Percentiles rank a stretch among this genome's conserved stretches.
Evolutionary conservation across 1,140 invertebrate genomes (phyloP).

Genomic region (Epicauta chinensis): DNA sequence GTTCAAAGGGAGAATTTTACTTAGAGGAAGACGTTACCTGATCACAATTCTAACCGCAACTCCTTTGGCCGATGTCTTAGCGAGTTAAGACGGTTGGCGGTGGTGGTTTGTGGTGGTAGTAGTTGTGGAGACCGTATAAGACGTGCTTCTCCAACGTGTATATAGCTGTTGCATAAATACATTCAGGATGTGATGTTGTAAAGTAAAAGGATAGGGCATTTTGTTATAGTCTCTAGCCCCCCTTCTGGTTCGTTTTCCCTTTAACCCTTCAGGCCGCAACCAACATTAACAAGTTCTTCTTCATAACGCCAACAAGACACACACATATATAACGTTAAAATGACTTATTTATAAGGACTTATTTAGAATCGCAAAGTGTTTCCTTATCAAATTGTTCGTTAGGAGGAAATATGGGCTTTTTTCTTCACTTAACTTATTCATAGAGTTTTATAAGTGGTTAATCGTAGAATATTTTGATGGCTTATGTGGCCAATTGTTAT

Average conservation of each 20-base stretch:
- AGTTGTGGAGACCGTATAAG: conserved; percentile 12
- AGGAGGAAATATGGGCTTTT: conserved; percentile 13
- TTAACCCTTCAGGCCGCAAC: conserved; percentile 27
- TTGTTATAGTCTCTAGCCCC: neutral
- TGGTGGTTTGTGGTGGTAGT: neutral
- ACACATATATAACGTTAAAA: conserved; percentile 7
- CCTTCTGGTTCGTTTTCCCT: conserved; percentile 7
- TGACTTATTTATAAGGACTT: conserved; percentile 29
- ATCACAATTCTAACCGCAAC: conserved; percentile 25
- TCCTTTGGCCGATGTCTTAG: conserved; percentile 23
- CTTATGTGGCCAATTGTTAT: no score
- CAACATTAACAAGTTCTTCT: conserved; percentile 31
- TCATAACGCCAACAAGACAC: conserved; percentile 23
- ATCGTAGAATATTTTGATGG: no score
- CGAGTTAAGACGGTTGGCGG: conserved; percentile 15
- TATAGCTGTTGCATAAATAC: conserved; percentile 24
- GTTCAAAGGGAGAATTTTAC: conserved; percentile 25
- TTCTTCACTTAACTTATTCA: conserved; percentile 16
- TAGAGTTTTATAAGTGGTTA: conserved; percentile 4
- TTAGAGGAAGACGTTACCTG: conserved; percentile 22
- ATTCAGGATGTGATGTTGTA: conserved; percentile 21
- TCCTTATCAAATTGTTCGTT: conserved; percentile 18
- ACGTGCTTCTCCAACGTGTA: conserved; percentile 12
- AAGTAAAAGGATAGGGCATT: no score
- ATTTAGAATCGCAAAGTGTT: conserved; percentile 17